phyloP scores from a whole-genome alignment of 2,797 vertebrate species.

The Alosa sapidissima region DNA sequence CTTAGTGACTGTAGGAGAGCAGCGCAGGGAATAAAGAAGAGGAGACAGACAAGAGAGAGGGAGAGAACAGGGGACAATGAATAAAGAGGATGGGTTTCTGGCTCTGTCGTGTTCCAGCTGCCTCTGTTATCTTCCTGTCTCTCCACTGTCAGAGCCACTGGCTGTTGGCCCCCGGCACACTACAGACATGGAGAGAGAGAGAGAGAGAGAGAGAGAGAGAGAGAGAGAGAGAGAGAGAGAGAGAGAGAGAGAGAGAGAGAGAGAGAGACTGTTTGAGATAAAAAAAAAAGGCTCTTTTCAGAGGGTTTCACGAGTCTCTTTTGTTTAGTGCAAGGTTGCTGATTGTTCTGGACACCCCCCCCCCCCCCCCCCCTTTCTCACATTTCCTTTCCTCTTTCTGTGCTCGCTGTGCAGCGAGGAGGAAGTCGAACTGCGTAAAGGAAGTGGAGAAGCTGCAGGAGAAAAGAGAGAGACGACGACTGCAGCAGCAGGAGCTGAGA shows the following conservation, averaged over 20 bases:
- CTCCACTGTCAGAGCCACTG: constrained; percentile 16
- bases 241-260: background rate
- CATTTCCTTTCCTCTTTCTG: background rate
- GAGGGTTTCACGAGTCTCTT: constrained; percentile 11
- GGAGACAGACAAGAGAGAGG: constrained; percentile 35
- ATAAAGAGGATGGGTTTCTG: background rate
- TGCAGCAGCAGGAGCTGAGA: constrained; percentile 95
- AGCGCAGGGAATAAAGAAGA: constrained; percentile 31
- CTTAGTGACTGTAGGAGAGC: background rate
- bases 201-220: background rate
- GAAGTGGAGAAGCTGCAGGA: constrained; percentile 98
- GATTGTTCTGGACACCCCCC: constrained; percentile 28
- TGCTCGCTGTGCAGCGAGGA: constrained; percentile 78
- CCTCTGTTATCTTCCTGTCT: constrained; percentile 3
- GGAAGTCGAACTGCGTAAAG: constrained; percentile 98
- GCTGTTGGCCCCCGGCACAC: background rate
- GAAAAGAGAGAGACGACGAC: constrained; percentile 90
- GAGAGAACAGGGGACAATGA: background rate
- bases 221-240: background rate
- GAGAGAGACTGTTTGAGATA: background rate
- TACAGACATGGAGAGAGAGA: background rate
- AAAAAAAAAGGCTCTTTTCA: background rate
- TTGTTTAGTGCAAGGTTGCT: constrained; percentile 39
- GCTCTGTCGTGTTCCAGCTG: constrained; percentile 9
- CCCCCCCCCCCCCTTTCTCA: constrained; percentile 40